Evolutionary conservation across 2,888 invertebrate species (phyloP), one percentile per base, ranked within the genome.

Genomic region (Coremacera marginata): DNA sequence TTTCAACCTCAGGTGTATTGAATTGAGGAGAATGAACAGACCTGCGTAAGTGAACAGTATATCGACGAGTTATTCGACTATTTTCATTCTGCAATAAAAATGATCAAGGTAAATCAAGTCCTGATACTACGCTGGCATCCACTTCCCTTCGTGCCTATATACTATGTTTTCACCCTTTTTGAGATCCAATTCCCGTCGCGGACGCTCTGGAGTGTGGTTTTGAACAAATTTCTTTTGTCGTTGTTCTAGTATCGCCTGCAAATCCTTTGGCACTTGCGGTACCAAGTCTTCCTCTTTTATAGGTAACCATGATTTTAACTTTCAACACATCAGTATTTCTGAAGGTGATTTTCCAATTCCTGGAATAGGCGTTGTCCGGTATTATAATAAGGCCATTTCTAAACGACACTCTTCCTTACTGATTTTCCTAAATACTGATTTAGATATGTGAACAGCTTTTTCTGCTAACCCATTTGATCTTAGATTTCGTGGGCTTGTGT

Each of bases 311-410:
- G 76, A 67, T 19, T 76, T 7, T 60, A 79, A 31, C 31, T 75
- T 73, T 16, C 77, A 70, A 22, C 63, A 73, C 71, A 76, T 79
- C 1, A 79, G 57, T 72, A 79, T 75, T 70, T 77, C 77, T 31
- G 75, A 62, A 67, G 72, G 71, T 16, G 79, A 77, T 67, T 67
- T 75, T 19, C 71, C 63, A 25, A 75, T 67, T 67, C 77, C 75
- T 14, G 77, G 27, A 72, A 77, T 75, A 11, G 75, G 72, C 19
- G 77, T 75, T 49, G 51, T 63, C 51, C 75, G 70, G 55, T 79
- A 77, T 44, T 79, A 75, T 60, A 70, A 60, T n/a, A 78, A 60
- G 65, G 76, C 75, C 27, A 60, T 31, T 37, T 77, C 74, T 68
- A 77, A 74, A 63, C 63, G 70, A 37, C 74, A 51, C 31, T 73